phyloP scores from a whole-genome alignment of 2,797 vertebrate species.

The Lagodon rhomboides region DNA sequence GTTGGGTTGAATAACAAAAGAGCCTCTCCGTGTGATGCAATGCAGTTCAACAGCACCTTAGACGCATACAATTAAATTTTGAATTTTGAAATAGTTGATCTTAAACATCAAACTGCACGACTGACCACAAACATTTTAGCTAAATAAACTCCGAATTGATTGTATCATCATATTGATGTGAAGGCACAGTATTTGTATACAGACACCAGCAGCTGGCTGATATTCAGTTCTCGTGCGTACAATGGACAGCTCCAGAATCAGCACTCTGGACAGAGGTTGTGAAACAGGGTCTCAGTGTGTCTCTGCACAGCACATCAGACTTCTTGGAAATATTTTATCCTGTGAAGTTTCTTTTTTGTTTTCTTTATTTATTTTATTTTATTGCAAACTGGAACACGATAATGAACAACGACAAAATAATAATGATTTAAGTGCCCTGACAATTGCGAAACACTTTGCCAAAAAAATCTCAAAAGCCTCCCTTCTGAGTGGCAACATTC shows the following conservation, averaged over 20 bases:
- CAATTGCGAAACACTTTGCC: conserved; percentile 20
- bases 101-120: too few relatives aligned
- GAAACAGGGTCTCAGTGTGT: background rate
- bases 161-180: background rate
- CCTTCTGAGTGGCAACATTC: conserved; percentile 55
- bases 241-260: conserved; percentile 32
- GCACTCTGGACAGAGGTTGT: conserved; percentile 10
- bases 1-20: background rate
- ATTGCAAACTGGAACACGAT: background rate
- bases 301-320: background rate
- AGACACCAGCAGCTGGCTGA: background rate
- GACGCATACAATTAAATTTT: too few relatives aligned
- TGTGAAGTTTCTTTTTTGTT: background rate
- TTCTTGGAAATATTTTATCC: background rate
- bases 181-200: background rate
- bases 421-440: conserved; percentile 3
- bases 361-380: background rate
- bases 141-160: background rate
- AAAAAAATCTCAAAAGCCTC: conserved; percentile 45
- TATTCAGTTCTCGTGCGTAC: background rate
- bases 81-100: background rate
- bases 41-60: background rate
- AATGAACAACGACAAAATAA: background rate
- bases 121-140: background rate
- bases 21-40: background rate